Evolutionary conservation across 2,888 invertebrate species (phyloP), one percentile per base, ranked within the genome.

Genomic region (Orchesellides sinensis): DNA sequence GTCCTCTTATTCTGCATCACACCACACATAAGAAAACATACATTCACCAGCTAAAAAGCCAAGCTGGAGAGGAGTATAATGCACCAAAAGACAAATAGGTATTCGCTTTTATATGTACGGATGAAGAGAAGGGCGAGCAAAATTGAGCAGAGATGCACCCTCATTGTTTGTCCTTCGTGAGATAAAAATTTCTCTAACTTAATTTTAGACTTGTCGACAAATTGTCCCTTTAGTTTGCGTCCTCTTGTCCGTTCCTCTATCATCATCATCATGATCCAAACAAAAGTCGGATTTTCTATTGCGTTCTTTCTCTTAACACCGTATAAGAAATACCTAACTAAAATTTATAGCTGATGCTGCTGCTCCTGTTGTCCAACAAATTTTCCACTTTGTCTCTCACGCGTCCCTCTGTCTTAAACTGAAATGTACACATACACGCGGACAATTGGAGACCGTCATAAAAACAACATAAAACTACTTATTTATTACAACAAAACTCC

Each of bases 121-220:
- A 40, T 23, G 49, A 54, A 25, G 65, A 25, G 56, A 65, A 56
- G 59, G 70, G 54, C 77, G 45, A 47, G 19, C 27, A 72, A 84
- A 69, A 68, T 68, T 68, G 65, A 17, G 32, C 17, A 19, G 47
- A 72, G 73, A 82, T 86, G 86, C 86, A 85, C 86, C 87, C 85
- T 87, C 87, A 85, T 86, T 86, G 86, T 87, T 87, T 86, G 85
- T 70, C 83, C 69, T 86, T 75, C 85, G 86, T 86, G 73, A 80
- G 80, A 73, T 45, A 80, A 45, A 78, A 78, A 56, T 40, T 73
- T 14, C 10, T 83, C 70, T 84, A 87, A 87, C 87, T 85, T 84
- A 85, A 87, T 87, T 87, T 87, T 74, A 65, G 73, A 80, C 80
- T 80, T 66, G 80, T 73, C 69, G 78, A 40, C 65, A 52, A 54